Conservation (phyloP, 2,888 invertebrate species). For the Pristionchus fissidentatus region DNA sequence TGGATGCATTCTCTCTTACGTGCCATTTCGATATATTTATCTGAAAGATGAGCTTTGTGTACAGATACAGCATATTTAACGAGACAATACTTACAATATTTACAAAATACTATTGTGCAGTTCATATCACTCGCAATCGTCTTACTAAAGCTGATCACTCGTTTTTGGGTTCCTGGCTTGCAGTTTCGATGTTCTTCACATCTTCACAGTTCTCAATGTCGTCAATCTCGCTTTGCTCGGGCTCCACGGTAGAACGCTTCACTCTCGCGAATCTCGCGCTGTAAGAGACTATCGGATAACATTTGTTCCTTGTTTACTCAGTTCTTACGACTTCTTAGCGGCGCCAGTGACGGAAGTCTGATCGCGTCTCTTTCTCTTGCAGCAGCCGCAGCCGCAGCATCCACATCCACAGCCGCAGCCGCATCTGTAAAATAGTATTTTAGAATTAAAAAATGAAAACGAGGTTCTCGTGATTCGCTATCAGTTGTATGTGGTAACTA, state of each 20-base stretch:
- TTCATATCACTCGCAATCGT: background rate
- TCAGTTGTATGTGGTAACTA: no score
- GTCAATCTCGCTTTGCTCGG: conserved; percentile 1
- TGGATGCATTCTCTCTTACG: no score
- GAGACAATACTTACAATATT: no score
- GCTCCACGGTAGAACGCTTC: background rate
- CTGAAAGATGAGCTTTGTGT: no score
- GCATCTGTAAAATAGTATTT: no score
- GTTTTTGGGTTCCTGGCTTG: background rate
- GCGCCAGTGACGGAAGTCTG: background rate
- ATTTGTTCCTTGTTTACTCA: background rate
- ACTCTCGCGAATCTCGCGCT: conserved; percentile 3
- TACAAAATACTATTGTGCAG: conserved; percentile 9
- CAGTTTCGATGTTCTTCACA: background rate
- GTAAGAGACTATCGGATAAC: background rate
- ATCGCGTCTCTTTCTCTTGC: conserved; percentile 35
- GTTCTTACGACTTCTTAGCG: background rate
- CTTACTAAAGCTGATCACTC: background rate
- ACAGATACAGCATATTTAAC: no score
- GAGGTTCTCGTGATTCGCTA: no score
- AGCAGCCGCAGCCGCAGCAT: conserved; percentile 28
- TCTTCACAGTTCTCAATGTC: background rate
- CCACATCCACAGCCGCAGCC: background rate
- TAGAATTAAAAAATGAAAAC: no score
- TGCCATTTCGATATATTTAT: no score